Base-by-base conservation (phyloP, 2,797 vertebrate species). In the Myiotriccus ornatus region DNA sequence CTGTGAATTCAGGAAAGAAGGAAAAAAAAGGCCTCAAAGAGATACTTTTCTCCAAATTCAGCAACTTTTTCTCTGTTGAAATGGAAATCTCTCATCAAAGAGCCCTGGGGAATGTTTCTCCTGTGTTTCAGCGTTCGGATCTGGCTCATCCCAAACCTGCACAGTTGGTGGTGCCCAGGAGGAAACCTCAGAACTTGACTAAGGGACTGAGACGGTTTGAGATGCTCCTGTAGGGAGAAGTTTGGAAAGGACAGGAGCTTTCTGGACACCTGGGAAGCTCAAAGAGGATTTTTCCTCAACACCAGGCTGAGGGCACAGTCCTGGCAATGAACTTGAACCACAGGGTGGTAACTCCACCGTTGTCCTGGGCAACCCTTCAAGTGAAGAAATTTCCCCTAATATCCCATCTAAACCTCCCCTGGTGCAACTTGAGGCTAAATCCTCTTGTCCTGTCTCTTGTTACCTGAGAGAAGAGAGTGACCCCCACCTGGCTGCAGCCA, bases 81-180 rank as follows among this genome's bases (percentile, higher is more conserved):
- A 47, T 53, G 35, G 63, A 70, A 64, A 28, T 19, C 10, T 12
- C 50, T 55, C 28, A 30, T 4, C 39, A 46, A 37, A 47, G 27
- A 89, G 11, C 32, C 25, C 32, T 1, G 2, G 32, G 14, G 60
- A 67, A 24, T 0, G 6, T n/a, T 55, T 59, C 56, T 34, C 24
- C 82, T 9, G 30, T 2, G n/a, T 34, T 64, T 34, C 56, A 35
- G 0, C 0, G n/a, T 23, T 43, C 39, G 12, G 30, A 30, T 52
- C 65, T 49, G 37, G 34, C 34, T 90, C 50, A 41, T 65, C 53
- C 77, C 62, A 53, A 23, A 27, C 53, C 43, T n/a, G 17, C 9
- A 4, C 0, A 3, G 25, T 12, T 46, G 14, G 87, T 41, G 32
- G 24, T 76, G 13, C 57, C 55, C 34, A 12, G 9, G 39, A 67